These are phyloP conservation scores for Periophthalmodon schlosseri DNA, from an alignment of 2,113 vertebrate species.

Conservation along the genomic window DNA sequence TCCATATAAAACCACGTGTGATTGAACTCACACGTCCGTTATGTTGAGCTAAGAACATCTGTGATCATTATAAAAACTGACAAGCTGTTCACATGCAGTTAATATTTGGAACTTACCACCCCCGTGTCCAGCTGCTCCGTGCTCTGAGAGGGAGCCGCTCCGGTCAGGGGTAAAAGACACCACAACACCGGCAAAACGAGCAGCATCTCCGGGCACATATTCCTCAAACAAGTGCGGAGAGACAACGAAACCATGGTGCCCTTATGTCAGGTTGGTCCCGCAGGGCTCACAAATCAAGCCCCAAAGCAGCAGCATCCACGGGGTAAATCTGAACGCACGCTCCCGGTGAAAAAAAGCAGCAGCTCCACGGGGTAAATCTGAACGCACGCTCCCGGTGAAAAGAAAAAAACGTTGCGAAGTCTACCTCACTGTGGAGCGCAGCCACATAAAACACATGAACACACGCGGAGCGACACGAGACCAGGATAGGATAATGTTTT, in stretches of 20 bases:
- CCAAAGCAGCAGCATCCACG: conserved; percentile 55
- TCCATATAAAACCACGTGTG: neutral
- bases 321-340: conserved; percentile 39
- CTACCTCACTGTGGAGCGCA: conserved; percentile 64
- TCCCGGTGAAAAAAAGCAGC: conserved; percentile 19
- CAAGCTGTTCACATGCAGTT: neutral
- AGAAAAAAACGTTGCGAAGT: conserved; percentile 18
- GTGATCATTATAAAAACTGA: neutral
- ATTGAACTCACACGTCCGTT: neutral
- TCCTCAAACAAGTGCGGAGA: conserved; percentile 67
- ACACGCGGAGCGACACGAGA: neutral
- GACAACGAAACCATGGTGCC: conserved; percentile 49
- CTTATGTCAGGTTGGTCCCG: conserved; percentile 59
- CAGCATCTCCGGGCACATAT: conserved; percentile 71
- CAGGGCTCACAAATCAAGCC: conserved; percentile 54
- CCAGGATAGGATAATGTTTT: neutral
- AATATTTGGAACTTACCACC: conserved; percentile 81
- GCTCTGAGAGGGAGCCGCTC: conserved; percentile 75
- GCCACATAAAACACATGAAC: conserved; percentile 12
- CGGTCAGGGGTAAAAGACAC: conserved; percentile 59
- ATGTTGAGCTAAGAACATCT: conserved; percentile 5
- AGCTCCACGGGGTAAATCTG: conserved; percentile 54
- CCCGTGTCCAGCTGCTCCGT: conserved; percentile 84
- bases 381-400: conserved; percentile 26
- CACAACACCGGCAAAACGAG: conserved; percentile 63